Percentiles rank a stretch among this genome's conserved stretches.
Conservation (phyloP, 2,797 vertebrate species). For the Mormyrops attenuatus region DNA sequence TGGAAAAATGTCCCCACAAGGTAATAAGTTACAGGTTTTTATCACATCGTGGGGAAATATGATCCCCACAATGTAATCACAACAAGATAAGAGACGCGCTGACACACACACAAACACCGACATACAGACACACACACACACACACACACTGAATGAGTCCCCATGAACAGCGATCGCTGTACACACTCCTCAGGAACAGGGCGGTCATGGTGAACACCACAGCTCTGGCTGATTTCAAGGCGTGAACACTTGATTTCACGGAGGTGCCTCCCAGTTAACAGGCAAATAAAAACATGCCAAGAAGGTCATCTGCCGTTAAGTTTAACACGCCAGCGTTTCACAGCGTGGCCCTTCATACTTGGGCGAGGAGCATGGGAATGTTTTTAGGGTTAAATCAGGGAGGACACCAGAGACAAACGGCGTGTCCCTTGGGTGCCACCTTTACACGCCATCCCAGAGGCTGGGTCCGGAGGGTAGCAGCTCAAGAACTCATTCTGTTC, state of each 20-base stretch:
- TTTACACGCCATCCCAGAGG: neutral
- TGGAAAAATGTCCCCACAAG: too few species aligned
- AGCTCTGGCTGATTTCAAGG: neutral
- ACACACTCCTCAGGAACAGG: neutral
- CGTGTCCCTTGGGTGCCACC: neutral
- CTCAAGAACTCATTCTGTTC: neutral
- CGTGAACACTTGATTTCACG: conserved; percentile 21
- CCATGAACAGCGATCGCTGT: neutral
- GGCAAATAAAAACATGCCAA: neutral
- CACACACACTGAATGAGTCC: neutral
- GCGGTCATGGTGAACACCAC: neutral
- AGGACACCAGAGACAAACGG: neutral
- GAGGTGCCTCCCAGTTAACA: neutral
- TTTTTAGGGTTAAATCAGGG: neutral
- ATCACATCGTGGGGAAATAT: neutral
- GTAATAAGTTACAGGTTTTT: too few species aligned
- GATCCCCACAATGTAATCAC: neutral
- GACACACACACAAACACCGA: neutral
- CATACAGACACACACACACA: neutral
- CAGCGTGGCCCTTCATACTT: neutral
- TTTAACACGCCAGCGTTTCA: neutral
- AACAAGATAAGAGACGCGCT: neutral
- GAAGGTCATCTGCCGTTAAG: conserved; percentile 20
- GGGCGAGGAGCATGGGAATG: neutral
- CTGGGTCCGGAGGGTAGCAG: neutral